phyloP scores from a whole-genome alignment of 2,113 vertebrate species.

The Aix galericulata region DNA sequence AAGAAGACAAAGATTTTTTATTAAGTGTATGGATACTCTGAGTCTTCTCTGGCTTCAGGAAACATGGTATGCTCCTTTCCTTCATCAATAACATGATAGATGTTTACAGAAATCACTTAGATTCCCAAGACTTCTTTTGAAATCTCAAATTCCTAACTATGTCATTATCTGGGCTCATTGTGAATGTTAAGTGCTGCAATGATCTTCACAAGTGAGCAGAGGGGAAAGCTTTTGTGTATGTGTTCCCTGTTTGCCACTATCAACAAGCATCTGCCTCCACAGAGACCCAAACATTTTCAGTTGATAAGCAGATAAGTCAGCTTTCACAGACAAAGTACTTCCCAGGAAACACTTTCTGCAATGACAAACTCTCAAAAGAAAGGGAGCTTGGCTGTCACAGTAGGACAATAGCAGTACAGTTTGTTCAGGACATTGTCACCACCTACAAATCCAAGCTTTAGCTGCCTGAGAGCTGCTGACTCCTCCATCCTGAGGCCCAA shows the following conservation, averaged over 20 bases:
- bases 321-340: not conserved
- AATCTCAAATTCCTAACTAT: not conserved
- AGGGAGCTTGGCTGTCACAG: not conserved
- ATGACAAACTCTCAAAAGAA: not conserved
- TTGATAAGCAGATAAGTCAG: not conserved
- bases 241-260: not conserved
- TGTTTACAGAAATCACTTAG: not conserved
- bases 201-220: not conserved
- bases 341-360: not conserved
- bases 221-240: not conserved
- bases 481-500: rapidly evolving
- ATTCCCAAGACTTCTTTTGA: not conserved
- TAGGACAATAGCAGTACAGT: rapidly evolving
- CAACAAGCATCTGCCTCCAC: not conserved
- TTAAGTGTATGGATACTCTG: not conserved
- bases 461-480: rapidly evolving
- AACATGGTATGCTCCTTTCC: not conserved
- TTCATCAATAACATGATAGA: not conserved
- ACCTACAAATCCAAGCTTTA: rapidly evolving
- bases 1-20: not conserved
- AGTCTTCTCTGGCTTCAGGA: not conserved
- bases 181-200: not conserved
- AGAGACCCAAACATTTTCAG: not conserved
- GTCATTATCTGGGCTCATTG: not conserved
- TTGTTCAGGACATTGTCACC: not conserved